A percentile compares a stretch with the other conserved stretches of the same genome.
Evolutionary conservation across 2,888 invertebrate genomes (phyloP).

Genomic region (Orthosia cruda): DNA sequence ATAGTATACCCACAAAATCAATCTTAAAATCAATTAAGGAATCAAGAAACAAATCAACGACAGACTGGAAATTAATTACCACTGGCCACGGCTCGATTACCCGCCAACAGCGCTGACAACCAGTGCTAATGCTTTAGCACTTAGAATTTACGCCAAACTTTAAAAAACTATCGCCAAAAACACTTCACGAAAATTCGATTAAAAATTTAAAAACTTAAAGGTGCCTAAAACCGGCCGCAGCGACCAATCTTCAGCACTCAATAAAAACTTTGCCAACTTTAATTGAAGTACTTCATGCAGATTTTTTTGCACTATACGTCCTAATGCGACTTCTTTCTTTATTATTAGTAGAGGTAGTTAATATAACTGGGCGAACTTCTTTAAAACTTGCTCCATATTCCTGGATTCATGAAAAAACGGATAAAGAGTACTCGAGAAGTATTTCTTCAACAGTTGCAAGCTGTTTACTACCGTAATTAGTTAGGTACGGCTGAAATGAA

Average conservation of each 20-base stretch:
- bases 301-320: slow-evolving; percentile 65
- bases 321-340: slow-evolving; percentile 70
- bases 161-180: slow-evolving; percentile 18
- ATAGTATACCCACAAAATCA: no score
- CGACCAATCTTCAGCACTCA: slow-evolving; percentile 59
- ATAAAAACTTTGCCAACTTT: slow-evolving; percentile 66
- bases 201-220: slow-evolving; percentile 34
- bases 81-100: slow-evolving; percentile 9
- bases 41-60: slow-evolving; percentile 15
- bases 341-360: slow-evolving; percentile 67
- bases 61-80: slow-evolving; percentile 41
- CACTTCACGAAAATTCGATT: slow-evolving; percentile 45
- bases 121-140: not conserved
- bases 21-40: not conserved
- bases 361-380: slow-evolving; percentile 65
- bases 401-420: slow-evolving; percentile 34
- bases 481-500: slow-evolving; percentile 32
- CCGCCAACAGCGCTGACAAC: slow-evolving; percentile 24
- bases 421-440: slow-evolving; percentile 45
- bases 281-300: slow-evolving; percentile 65
- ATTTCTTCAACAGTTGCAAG: slow-evolving; percentile 29
- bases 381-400: slow-evolving; percentile 64
- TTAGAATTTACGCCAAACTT: slow-evolving; percentile 33
- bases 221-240: slow-evolving; percentile 16
- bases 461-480: slow-evolving; percentile 51